A percentile compares a stretch with the other conserved stretches of the same genome.
phyloP scores from a whole-genome alignment of 2,888 invertebrate species.

The Opisthograptis luteolata region DNA sequence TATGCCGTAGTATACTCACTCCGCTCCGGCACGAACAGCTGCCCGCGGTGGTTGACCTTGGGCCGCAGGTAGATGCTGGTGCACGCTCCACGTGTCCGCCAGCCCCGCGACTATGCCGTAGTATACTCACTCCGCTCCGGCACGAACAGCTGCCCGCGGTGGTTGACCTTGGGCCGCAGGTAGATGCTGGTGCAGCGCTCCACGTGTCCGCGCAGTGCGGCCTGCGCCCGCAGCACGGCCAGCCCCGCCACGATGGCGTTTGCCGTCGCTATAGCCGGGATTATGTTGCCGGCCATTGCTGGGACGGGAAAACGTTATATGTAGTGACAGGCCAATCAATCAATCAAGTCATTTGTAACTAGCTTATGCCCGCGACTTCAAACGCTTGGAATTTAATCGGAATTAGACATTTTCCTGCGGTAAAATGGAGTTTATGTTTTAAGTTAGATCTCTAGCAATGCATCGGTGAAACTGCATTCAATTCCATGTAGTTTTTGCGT shows the following conservation, averaged over 20 bases:
- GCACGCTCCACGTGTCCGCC: slow-evolving; percentile 87
- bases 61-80: slow-evolving; percentile 92
- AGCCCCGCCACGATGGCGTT: slow-evolving; percentile 99
- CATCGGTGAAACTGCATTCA: too few relatives aligned
- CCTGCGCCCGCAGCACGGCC: slow-evolving; percentile 95
- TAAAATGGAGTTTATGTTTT: too few relatives aligned
- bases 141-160: slow-evolving; percentile 88
- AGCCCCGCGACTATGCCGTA: background rate
- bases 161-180: slow-evolving; percentile 88
- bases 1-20: too few relatives aligned
- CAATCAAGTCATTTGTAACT: too few relatives aligned
- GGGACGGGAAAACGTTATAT: slow-evolving; percentile 20
- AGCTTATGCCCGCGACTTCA: too few relatives aligned
- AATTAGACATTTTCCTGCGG: too few relatives aligned
- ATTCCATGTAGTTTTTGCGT: too few relatives aligned
- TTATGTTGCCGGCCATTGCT: slow-evolving; percentile 99
- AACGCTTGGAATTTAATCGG: too few relatives aligned
- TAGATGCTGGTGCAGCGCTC: slow-evolving; percentile 91
- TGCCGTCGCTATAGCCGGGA: slow-evolving; percentile 99
- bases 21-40: too few relatives aligned
- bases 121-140: slow-evolving; percentile 85
- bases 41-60: too few relatives aligned
- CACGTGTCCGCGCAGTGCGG: slow-evolving; percentile 87
- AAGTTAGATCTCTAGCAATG: too few relatives aligned
- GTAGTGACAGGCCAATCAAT: too few relatives aligned